A percentile compares a stretch with the other conserved stretches of the same genome.
Evolutionary conservation across 2,113 vertebrate species (phyloP).

Genomic region (Corydoras sp.): DNA sequence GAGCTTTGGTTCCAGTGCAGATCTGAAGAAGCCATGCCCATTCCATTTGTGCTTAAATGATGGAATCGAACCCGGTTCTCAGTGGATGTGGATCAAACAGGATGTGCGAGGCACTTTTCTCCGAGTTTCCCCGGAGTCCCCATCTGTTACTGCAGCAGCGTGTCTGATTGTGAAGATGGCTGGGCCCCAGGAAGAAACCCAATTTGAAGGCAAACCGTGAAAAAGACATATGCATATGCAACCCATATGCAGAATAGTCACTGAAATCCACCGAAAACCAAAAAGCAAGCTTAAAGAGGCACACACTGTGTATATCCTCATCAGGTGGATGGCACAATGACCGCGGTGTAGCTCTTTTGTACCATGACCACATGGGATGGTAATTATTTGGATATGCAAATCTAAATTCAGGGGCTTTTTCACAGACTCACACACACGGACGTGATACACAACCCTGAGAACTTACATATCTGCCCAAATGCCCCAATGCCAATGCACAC

Average conservation of each 20-base stretch:
- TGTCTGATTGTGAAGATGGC: constrained; percentile 39
- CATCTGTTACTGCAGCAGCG: constrained; percentile 42
- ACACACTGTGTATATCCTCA: too few relatives aligned
- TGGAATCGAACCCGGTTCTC: constrained; percentile 11
- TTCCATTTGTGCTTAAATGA: constrained; percentile 7
- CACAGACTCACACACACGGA: too few relatives aligned
- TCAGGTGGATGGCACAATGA: too few relatives aligned
- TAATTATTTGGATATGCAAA: too few relatives aligned
- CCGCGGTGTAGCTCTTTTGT: too few relatives aligned
- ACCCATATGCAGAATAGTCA: background rate
- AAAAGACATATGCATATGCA: background rate
- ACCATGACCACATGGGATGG: too few relatives aligned
- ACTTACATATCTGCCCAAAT: too few relatives aligned
- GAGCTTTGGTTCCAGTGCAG: too few relatives aligned
- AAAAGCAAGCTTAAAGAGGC: background rate
- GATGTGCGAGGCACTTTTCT: constrained; percentile 28
- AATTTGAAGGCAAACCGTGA: constrained; percentile 17
- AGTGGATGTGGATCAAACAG: constrained; percentile 34
- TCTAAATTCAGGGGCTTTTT: too few relatives aligned
- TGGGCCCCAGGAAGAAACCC: constrained; percentile 62
- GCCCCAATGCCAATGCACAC: too few relatives aligned
- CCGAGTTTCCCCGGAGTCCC: constrained; percentile 42
- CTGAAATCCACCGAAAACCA: background rate
- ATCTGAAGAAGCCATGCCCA: too few relatives aligned
- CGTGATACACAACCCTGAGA: too few relatives aligned